A percentile compares a stretch with the other conserved stretches of the same genome.
Conservation (phyloP, 2,113 vertebrate species). For the Lota lota region DNA sequence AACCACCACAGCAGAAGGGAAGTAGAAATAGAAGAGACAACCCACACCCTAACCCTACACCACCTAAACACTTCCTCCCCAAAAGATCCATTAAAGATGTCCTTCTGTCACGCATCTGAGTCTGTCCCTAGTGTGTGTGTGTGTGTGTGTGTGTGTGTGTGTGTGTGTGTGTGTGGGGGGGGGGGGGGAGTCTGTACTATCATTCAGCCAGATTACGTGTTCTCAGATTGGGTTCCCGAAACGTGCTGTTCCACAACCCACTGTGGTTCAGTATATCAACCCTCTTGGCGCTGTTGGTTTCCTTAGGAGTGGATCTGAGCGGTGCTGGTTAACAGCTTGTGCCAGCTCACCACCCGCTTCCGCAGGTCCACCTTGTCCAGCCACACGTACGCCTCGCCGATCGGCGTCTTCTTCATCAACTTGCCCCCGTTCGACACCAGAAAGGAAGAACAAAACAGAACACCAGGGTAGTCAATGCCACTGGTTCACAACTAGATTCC, state of each 20-base stretch:
- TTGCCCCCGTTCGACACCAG: conserved; percentile 97
- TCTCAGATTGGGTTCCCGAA: no score
- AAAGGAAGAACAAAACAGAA: conserved; percentile 55
- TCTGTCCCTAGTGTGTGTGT: no score
- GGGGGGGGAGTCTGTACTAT: no score
- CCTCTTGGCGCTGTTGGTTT: neutral
- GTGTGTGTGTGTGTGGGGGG: no score
- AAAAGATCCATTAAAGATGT: no score
- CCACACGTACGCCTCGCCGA: conserved; percentile 97
- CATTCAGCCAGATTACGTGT: no score
- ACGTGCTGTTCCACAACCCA: no score
- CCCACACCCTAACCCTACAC: neutral
- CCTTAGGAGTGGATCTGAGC: conserved; percentile 84
- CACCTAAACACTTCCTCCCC: neutral
- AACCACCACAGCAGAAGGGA: no score
- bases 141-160: no score
- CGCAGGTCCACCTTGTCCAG: conserved; percentile 98
- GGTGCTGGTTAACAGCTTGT: conserved; percentile 93
- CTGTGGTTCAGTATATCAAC: no score
- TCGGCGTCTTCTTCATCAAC: conserved; percentile 98
- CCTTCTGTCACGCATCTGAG: no score
- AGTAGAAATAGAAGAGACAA: neutral
- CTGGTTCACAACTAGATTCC: no score
- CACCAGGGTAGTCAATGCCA: neutral
- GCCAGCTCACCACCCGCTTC: conserved; percentile 97